Evolutionary conservation across 2,797 vertebrate genomes (phyloP).

Genomic region (Diplodus sargus): DNA sequence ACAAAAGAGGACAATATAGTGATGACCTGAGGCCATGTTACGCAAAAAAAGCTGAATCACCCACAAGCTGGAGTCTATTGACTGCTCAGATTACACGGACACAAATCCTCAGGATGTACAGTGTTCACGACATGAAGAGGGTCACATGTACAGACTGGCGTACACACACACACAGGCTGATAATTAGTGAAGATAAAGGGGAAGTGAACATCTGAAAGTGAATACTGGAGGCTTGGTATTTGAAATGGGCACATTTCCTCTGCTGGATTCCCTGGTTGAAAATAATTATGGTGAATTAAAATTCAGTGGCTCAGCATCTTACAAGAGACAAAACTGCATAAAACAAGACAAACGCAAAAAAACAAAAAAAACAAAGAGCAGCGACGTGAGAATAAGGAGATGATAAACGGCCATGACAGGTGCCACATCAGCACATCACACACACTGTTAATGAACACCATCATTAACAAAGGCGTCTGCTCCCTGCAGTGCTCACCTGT

Average conservation of each 20-base stretch:
- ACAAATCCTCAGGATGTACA: conserved; percentile 19
- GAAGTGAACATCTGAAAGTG: neutral
- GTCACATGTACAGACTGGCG: neutral
- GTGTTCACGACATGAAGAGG: neutral
- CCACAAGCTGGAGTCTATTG: conserved; percentile 24
- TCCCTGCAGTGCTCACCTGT: conserved; percentile 28
- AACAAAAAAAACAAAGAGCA: neutral
- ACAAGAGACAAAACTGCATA: neutral
- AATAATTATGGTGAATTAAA: neutral
- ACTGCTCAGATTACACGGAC: conserved; percentile 37
- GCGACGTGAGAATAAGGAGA: conserved; percentile 1
- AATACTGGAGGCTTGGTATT: neutral
- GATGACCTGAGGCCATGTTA: conserved; percentile 38
- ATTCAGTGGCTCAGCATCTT: neutral
- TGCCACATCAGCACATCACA: conserved; percentile 44
- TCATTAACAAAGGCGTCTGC: conserved; percentile 22
- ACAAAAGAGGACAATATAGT: conserved; percentile 29
- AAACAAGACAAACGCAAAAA: neutral
- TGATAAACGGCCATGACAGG: conserved; percentile 15
- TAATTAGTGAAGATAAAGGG: neutral
- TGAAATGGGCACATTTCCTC: no score
- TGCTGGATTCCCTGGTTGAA: neutral
- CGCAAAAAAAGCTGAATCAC: conserved; percentile 38
- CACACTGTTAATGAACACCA: conserved; percentile 33
- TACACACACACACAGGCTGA: no score